A percentile compares a stretch with the other conserved stretches of the same genome.
Evolutionary conservation across 2,113 vertebrate species (phyloP).

Genomic region (Campylorhamphus procurvoides): DNA sequence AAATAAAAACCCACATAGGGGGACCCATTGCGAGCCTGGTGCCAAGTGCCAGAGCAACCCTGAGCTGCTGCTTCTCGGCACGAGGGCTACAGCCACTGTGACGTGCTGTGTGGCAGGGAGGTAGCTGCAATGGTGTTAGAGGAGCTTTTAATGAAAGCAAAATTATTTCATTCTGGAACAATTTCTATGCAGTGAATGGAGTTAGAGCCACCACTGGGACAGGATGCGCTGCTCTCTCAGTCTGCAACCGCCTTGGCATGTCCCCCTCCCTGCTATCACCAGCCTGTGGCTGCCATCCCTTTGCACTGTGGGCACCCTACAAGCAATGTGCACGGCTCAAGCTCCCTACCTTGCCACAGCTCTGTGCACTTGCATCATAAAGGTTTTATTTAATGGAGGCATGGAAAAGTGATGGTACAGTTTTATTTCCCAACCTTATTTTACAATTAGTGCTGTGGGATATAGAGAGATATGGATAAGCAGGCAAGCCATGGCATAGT

Average conservation of each 20-base stretch:
- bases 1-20: rapidly evolving
- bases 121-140: background rate
- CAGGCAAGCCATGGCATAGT: background rate
- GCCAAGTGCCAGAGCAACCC: background rate
- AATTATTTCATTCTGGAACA: background rate
- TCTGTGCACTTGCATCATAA: background rate
- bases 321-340: rapidly evolving
- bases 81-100: background rate
- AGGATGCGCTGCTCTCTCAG: rapidly evolving
- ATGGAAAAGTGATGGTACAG: background rate
- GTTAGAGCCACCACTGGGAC: background rate
- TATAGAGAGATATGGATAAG: background rate
- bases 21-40: rapidly evolving
- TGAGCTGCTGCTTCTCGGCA: background rate
- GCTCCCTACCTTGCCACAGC: background rate
- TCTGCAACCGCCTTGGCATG: background rate
- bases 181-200: background rate
- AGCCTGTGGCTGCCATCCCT: background rate
- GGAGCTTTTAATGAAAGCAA: background rate
- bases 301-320: rapidly evolving
- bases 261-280: background rate
- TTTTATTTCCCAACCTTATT: constrained; percentile 22
- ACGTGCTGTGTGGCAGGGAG: rapidly evolving
- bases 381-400: background rate
- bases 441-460: constrained; percentile 16